phyloP scores from a whole-genome alignment of 2,888 invertebrate genomes.

The Mamestra brassicae region DNA sequence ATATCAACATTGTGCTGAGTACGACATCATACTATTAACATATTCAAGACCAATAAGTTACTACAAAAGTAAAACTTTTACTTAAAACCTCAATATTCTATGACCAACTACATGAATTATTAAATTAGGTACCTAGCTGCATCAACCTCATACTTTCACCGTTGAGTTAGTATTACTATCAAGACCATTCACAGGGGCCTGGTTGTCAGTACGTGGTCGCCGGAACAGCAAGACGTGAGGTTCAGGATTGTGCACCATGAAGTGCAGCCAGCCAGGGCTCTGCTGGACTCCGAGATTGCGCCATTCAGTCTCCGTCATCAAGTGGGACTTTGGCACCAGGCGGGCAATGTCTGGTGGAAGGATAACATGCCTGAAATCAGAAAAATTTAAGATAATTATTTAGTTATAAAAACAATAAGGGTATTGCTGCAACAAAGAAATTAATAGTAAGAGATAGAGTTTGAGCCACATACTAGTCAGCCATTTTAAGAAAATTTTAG shows the following conservation, averaged over 20 bases:
- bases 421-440: too few relatives aligned
- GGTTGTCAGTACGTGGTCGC: conserved; percentile 87
- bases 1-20: not conserved
- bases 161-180: conserved; percentile 78
- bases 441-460: not conserved
- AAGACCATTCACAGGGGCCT: conserved; percentile 77
- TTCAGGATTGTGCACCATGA: conserved; percentile 97
- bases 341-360: conserved; percentile 96
- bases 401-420: not conserved
- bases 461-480: not conserved
- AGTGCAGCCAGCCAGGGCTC: conserved; percentile 96
- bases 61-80: conserved; percentile 9
- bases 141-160: conserved; percentile 78
- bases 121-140: conserved; percentile 47
- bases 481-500: not conserved
- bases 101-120: conserved; percentile 42
- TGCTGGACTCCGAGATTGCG: conserved; percentile 98
- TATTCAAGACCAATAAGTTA: not conserved
- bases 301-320: conserved; percentile 99
- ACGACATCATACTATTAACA: not conserved
- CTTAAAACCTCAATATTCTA: conserved; percentile 19
- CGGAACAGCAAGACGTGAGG: conserved; percentile 97
- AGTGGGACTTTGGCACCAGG: conserved; percentile 96
- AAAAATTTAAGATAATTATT: not conserved
- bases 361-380: conserved; percentile 95